Evolutionary conservation across 2,113 vertebrate species (phyloP), one percentile per base, ranked within the genome.

Genomic region (Lamprotornis superbus): DNA sequence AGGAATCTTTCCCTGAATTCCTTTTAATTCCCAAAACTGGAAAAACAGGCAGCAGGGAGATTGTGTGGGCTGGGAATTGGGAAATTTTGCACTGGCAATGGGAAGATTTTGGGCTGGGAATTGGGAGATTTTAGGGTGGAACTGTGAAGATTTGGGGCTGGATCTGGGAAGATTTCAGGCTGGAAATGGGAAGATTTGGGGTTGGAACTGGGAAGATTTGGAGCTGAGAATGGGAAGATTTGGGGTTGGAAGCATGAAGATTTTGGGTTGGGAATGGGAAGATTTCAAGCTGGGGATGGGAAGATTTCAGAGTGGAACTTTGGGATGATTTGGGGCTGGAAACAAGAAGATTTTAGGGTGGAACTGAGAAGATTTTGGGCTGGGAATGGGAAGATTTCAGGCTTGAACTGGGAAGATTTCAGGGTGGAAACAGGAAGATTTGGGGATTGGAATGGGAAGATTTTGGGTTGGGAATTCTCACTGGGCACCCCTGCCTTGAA

Each of bases 21-120:
- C 52, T 16, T 11, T 8, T 10, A 5, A 11, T 74, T 63, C 64
- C 39, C 74, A 19, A 61, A 61, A 59, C 7, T 40, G 74, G 50
- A 19, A 63, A 82, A 56, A 11, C 7, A 35, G 64, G 70, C 3
- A 1, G 27, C 11, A 6, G 53, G 69, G 53, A 14, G 35, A 7
- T 0, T 0, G 17, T 0, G 2, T 11, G 69, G 59, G 35, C 42
- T 76, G 77, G 35, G 22, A 55, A 13, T 2, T 0, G 8, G 40
- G 33, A 8, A 3, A 23, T 70, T 70, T 52, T 0, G 12, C 19
- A 12, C 11, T 47, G 44, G 44, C 1, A 50, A 14, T 6, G 39
- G 39, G 39, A 18, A 16, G 2, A 30, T 37, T 37, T 69, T 0
- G 7, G 24, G 12, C 9, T 68, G 17, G 11, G 1, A 67, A 10